Conservation (phyloP, 2,797 vertebrate genomes). For the Tapera naevia region DNA sequence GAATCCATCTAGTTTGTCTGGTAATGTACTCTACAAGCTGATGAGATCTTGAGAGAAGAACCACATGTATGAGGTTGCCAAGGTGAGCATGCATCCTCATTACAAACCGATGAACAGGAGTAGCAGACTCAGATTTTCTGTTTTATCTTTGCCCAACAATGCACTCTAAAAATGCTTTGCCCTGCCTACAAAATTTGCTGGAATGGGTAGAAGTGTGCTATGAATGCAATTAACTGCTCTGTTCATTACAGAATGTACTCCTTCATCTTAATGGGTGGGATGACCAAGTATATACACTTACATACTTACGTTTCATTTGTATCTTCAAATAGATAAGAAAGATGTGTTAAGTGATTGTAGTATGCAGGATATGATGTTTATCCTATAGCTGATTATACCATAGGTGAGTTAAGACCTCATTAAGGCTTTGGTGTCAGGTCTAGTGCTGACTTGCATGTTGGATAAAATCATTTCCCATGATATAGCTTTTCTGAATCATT, state of each 20-base stretch:
- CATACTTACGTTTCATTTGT: constrained; percentile 29
- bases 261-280: constrained; percentile 70
- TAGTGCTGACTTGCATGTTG: constrained; percentile 65
- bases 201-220: constrained; percentile 21
- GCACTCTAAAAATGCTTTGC: constrained; percentile 21
- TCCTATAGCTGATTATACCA: constrained; percentile 58
- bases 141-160: constrained; percentile 56
- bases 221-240: constrained; percentile 54
- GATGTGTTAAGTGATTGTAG: constrained; percentile 39
- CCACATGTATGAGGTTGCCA: constrained; percentile 71
- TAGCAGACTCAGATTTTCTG: constrained; percentile 44
- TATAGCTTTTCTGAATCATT: constrained; percentile 68
- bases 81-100: constrained; percentile 67
- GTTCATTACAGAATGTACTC: constrained; percentile 36
- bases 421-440: constrained; percentile 57
- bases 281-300: constrained; percentile 49
- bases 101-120: constrained; percentile 54
- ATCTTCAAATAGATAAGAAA: constrained; percentile 64
- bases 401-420: constrained; percentile 63
- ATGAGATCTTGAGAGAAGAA: constrained; percentile 74
- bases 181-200: constrained; percentile 42
- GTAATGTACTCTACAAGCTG: constrained; percentile 61
- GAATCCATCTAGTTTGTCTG: constrained; percentile 60
- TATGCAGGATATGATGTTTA: constrained; percentile 55
- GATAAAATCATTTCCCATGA: constrained; percentile 67